Conservation (phyloP, 2,797 vertebrate species). For the Salmo trutta region DNA sequence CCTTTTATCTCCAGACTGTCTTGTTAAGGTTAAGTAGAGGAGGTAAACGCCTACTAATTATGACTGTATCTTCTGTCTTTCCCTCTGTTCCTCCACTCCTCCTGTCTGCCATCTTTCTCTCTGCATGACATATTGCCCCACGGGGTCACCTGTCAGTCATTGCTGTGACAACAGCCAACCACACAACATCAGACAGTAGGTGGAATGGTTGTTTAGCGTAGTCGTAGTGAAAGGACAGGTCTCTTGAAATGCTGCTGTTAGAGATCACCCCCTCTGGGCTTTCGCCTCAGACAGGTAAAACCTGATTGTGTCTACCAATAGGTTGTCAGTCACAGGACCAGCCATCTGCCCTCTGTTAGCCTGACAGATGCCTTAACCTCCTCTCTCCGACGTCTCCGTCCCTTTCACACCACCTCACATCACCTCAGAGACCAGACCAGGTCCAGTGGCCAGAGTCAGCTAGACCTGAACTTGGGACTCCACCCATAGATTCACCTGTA, state of each 20-base stretch:
- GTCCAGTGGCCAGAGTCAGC: not conserved
- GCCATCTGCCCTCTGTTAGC: slow-evolving; percentile 30
- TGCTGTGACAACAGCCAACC: not conserved
- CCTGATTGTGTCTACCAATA: slow-evolving; percentile 32
- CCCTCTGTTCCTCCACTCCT: not conserved
- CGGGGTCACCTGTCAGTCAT: not conserved
- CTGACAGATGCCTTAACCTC: slow-evolving; percentile 28
- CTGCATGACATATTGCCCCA: not conserved
- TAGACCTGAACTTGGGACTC: too few species aligned
- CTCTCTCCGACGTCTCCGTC: slow-evolving; percentile 23
- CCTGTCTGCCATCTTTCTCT: not conserved
- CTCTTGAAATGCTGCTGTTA: not conserved
- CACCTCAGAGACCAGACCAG: not conserved
- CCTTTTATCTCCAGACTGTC: not conserved
- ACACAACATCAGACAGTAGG: not conserved
- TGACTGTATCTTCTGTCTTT: not conserved
- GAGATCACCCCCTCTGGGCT: not conserved
- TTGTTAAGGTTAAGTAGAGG: not conserved
- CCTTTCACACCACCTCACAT: slow-evolving; percentile 14
- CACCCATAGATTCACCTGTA: not conserved
- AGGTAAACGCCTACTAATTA: not conserved
- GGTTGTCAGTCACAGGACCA: slow-evolving; percentile 33
- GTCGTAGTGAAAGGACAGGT: not conserved
- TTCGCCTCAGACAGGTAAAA: slow-evolving; percentile 42
- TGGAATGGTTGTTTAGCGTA: not conserved